Base-by-base conservation (phyloP, 2,888 invertebrate genomes). In the Trichogramma evanescens region DNA sequence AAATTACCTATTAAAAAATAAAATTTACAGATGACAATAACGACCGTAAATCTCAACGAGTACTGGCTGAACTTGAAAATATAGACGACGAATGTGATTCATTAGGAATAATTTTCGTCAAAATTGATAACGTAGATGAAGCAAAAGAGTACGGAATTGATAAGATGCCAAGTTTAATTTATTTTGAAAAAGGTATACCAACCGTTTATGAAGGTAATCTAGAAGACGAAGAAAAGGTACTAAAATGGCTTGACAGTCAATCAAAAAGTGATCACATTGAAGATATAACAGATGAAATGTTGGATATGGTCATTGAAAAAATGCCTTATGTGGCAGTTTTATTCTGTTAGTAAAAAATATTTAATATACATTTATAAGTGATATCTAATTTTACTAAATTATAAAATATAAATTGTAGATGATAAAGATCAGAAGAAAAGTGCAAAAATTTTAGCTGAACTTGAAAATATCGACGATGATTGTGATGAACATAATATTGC, bases 391-490 rank as follows among this genome's bases (percentile, higher is more conserved):
- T 26, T 40, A 39, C 5, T 50, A 39, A n/a, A 40, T 56, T 54
- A 46, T 38, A 42, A 5, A 39, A 49, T 56, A 44, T 49, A 13
- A 50, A 49, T 41, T 58, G 67, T 80, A 93, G 93, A 94, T 81
- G 92, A 93, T 79, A 93, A 89, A 79, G 89, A 91, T 70, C 92
- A 93, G 76, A 93, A 92, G 81, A 91, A 91, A 78, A 92, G 92
- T 75, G 89, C 91, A 77, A 91, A 92, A 78, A 83, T 93, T 61
- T 81, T 94, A 65, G 80, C 82, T 56, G 93, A 93, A 78, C 79
- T 94, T 71, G 94, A 95, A 79, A 93, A 93, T 74, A 94, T 95
- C 70, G 95, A 95, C 74, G 94, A 94, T 73, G 94, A 94, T 75
- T 93, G 93, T 78, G 94, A 94, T 77, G 89, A 91, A 73, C 91